phyloP scores from a whole-genome alignment of 2,113 vertebrate species.

The Brienomyrus longianalis region DNA sequence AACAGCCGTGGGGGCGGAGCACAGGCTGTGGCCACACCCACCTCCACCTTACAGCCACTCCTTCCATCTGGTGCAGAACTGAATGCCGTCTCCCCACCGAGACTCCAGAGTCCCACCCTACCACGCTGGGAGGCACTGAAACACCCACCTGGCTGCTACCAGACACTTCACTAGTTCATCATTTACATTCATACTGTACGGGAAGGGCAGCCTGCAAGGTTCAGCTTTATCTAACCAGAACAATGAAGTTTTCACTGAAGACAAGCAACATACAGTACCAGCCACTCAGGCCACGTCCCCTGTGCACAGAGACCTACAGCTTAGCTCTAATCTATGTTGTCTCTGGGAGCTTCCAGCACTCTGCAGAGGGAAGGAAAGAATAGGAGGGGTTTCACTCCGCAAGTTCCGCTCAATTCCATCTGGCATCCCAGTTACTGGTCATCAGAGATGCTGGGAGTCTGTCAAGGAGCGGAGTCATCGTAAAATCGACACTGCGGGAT shows the following conservation, averaged over 20 bases:
- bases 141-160: background rate
- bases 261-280: background rate
- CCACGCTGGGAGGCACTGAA: background rate
- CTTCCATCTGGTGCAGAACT: background rate
- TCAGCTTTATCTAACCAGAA: background rate
- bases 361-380: background rate
- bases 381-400: background rate
- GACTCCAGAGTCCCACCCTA: background rate
- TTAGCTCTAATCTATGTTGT: background rate
- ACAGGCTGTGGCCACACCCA: background rate
- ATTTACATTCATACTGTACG: background rate
- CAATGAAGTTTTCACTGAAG: background rate
- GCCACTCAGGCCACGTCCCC: background rate
- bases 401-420: background rate
- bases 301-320: background rate
- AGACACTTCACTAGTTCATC: background rate
- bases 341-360: background rate
- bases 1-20: background rate
- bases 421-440: background rate
- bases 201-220: background rate
- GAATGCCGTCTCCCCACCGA: background rate
- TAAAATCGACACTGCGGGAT: background rate
- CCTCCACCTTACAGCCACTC: background rate
- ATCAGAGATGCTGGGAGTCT: background rate
- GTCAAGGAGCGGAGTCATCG: background rate